Base-by-base conservation (phyloP, 2,888 invertebrate species). In the Drosophila ustulata region DNA sequence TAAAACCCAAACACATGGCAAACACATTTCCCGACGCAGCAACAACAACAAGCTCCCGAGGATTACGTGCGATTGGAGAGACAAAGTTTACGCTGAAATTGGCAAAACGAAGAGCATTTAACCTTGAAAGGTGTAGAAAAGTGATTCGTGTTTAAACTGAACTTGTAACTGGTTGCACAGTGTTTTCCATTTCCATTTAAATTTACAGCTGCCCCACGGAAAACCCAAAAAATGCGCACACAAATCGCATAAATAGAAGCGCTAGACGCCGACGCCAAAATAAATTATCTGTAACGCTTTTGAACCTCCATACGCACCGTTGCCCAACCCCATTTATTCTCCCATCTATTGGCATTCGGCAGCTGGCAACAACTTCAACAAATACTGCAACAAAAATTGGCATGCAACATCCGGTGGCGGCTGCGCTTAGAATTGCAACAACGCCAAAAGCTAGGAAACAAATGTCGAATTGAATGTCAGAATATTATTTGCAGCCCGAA, bases 401-500 rank as follows among this genome's bases (percentile, higher is more conserved):
- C 83, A 83, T 85, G 83, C 88, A 88, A 88, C 83, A 83, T 83
- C 83, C 83, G 83, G 86, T 82, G 72, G 83, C 78, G 74, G 71
- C 74, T 80, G 66, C 80, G 85, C 82, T 84, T 82, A 84, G 82
- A 82, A 82, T 74, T 72, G 85, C 82, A 73, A 82, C 85, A 81
- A 52, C 52, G 47, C 61, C 75, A 65, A 57, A 70, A 28, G 70
- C 68, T 67, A 67, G 69, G 85, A 71, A 83, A 85, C 88, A 85
- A 83, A 88, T 88, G 88, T 85, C 86, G 83, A 83, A 80, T 88
- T 80, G 88, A 88, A 83, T 88, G 83, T 85, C 83, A 73, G 80
- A 82, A 82, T 85, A 88, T 85, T 83, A 78, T 82, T 82, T 82
- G 69, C 45, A 66, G 62, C 71, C 73, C 25, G 57, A 34, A 69